A percentile compares a stretch with the other conserved stretches of the same genome.
Evolutionary conservation across 2,888 invertebrate species (phyloP).

Genomic region (Cryptocheilus praepositus): DNA sequence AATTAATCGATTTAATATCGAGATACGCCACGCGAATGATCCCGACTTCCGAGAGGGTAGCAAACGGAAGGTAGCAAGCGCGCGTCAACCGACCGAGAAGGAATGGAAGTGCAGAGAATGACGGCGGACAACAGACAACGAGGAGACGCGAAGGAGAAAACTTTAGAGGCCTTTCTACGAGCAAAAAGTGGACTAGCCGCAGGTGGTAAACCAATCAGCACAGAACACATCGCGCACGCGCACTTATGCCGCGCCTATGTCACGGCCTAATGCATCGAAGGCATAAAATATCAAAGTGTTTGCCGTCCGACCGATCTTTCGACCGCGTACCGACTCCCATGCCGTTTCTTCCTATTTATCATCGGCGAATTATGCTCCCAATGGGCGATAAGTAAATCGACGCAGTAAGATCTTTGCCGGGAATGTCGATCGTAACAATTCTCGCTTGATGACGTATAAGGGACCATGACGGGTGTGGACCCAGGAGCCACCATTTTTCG

Average conservation of each 20-base stretch:
- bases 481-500: no score
- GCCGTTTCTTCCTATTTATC: no score
- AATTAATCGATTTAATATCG: no score
- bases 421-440: no score
- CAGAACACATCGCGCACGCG: conserved; percentile 28
- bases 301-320: conserved; percentile 1
- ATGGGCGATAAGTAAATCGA: no score
- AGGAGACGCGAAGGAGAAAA: conserved; percentile 21
- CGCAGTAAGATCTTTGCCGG: no score
- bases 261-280: neutral
- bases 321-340: no score
- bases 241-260: neutral
- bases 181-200: conserved; percentile 45
- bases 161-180: conserved; percentile 35
- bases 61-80: neutral
- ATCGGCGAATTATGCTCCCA: no score
- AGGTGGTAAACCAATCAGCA: conserved; percentile 53
- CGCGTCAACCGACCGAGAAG: neutral
- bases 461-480: no score
- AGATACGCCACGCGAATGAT: neutral
- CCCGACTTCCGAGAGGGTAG: neutral
- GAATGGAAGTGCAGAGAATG: neutral
- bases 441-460: no score
- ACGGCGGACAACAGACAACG: conserved; percentile 11
- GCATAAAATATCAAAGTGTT: neutral